phyloP scores from a whole-genome alignment of 2,888 invertebrate species.

The Rhorus exstirpatorius region DNA sequence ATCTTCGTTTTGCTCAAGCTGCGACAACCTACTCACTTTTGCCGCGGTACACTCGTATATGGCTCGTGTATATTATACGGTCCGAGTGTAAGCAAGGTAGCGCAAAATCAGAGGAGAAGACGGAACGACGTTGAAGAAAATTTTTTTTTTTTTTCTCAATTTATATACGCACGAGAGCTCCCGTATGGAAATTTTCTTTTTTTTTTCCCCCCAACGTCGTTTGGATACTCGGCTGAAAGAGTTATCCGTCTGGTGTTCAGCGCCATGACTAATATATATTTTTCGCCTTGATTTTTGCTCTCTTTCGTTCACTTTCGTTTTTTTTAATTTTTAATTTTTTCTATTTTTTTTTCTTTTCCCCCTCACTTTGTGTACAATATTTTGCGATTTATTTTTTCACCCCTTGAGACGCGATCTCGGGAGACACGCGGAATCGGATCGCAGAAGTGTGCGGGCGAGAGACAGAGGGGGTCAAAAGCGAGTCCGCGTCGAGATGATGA shows the following conservation, averaged over 20 bases:
- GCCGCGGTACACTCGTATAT: constrained; percentile 5
- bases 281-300: constrained; percentile 67
- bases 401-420: constrained; percentile 26
- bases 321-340: constrained; percentile 37
- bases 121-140: constrained; percentile 29
- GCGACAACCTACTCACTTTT: constrained; percentile 60
- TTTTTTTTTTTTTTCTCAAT: no score
- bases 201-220: constrained; percentile 1
- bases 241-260: constrained; percentile 74
- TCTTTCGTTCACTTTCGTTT: constrained; percentile 55
- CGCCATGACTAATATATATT: constrained; percentile 55
- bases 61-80: constrained; percentile 7
- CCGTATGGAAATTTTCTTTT: constrained; percentile 32
- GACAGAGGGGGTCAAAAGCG: constrained; percentile 49
- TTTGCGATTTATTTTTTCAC: constrained; percentile 30
- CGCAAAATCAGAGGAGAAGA: constrained; percentile 32
- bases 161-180: constrained; percentile 62
- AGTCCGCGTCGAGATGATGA: constrained; percentile 25
- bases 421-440: constrained; percentile 34
- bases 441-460: constrained; percentile 13
- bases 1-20: constrained; percentile 31
- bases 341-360: neutral
- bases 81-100: constrained; percentile 61
- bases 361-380: neutral
- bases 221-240: constrained; percentile 66